phyloP scores from a whole-genome alignment of 2,888 invertebrate genomes.

The Troides helena region DNA sequence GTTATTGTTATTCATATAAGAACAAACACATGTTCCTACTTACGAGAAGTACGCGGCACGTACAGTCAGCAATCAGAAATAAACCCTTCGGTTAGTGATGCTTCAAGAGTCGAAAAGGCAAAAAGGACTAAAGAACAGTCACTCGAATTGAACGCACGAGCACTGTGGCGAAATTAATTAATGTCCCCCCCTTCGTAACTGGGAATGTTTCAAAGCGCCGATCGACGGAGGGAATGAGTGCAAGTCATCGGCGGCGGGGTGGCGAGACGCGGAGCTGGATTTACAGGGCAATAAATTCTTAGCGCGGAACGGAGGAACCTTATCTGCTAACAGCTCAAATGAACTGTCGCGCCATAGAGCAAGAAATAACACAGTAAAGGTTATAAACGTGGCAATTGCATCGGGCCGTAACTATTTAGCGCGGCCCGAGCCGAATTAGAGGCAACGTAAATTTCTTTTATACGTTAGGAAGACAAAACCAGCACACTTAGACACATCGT shows the following conservation, averaged over 20 bases:
- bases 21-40: background rate
- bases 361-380: constrained; percentile 49
- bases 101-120: constrained; percentile 39
- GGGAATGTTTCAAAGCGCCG: constrained; percentile 64
- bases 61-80: constrained; percentile 31
- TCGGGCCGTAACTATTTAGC: constrained; percentile 39
- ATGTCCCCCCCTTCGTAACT: constrained; percentile 57
- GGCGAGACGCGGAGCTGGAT: constrained; percentile 46
- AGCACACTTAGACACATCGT: no score
- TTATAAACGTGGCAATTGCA: constrained; percentile 42
- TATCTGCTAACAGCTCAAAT: constrained; percentile 73
- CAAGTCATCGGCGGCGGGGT: constrained; percentile 65
- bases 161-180: constrained; percentile 72
- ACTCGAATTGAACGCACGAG: constrained; percentile 60
- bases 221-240: constrained; percentile 54
- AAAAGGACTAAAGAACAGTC: constrained; percentile 53
- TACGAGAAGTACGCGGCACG: constrained; percentile 4
- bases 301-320: constrained; percentile 59
- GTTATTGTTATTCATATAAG: background rate
- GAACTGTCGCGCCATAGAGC: constrained; percentile 56
- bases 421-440: constrained; percentile 23
- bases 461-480: constrained; percentile 39
- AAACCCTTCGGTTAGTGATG: constrained; percentile 31
- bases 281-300: constrained; percentile 72
- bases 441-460: constrained; percentile 39